Conservation (phyloP, 2,797 vertebrate species). For the Sorex maritimensis region DNA sequence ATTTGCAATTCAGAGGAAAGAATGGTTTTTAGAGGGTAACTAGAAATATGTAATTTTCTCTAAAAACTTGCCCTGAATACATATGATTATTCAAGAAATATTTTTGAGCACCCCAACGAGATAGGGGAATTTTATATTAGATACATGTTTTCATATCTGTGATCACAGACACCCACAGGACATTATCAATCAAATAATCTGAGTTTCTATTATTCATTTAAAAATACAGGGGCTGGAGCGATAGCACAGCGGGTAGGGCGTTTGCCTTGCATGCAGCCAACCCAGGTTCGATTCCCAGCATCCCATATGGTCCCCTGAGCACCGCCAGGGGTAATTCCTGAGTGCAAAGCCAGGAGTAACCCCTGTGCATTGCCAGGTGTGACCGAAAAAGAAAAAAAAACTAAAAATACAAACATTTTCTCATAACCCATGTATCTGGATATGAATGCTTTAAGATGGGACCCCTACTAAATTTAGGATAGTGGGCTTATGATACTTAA, state of each 20-base stretch:
- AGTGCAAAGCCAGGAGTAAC: too few species aligned
- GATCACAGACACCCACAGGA: background rate
- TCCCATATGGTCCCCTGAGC: too few species aligned
- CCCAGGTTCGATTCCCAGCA: too few species aligned
- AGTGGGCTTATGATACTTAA: background rate
- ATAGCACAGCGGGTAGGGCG: too few species aligned
- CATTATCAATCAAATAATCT: slow-evolving; percentile 24
- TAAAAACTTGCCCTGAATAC: background rate
- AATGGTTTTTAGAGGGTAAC: slow-evolving; percentile 14
- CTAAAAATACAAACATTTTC: slow-evolving; percentile 28
- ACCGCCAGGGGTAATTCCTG: too few species aligned
- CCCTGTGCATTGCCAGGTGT: too few species aligned
- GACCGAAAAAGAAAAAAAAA: too few species aligned
- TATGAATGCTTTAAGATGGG: background rate
- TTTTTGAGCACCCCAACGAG: background rate
- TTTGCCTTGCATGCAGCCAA: too few species aligned
- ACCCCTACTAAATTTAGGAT: background rate
- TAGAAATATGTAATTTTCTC: slow-evolving; percentile 23
- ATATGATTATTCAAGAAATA: slow-evolving; percentile 29
- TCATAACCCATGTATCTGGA: background rate
- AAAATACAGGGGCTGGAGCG: too few species aligned
- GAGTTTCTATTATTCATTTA: slow-evolving; percentile 14
- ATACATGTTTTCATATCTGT: background rate
- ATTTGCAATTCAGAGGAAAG: slow-evolving; percentile 52
- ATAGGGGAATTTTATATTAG: background rate